Evolutionary conservation across 2,113 vertebrate species (phyloP).

Genomic region (Heterotilapia buettikoferi): DNA sequence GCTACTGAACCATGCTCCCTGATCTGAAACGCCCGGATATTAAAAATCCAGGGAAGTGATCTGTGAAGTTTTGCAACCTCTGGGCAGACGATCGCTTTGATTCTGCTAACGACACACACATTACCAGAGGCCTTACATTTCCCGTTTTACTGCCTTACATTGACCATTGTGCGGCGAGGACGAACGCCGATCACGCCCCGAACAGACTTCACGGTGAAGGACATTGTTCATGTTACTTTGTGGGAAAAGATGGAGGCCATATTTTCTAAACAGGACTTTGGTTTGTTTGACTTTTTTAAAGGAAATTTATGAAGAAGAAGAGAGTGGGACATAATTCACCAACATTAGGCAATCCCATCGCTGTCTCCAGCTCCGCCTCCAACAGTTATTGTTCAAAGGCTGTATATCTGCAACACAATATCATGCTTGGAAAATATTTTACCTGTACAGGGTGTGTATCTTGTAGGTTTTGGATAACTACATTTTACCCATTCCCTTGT

Average conservation of each 20-base stretch:
- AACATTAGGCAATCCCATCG: background rate
- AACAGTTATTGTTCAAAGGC: conserved; percentile 26
- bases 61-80: conserved; percentile 15
- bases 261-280: conserved; percentile 34
- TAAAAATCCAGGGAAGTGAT: conserved; percentile 18
- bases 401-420: conserved; percentile 54
- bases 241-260: conserved; percentile 19
- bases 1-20: background rate
- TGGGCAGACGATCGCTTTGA: conserved; percentile 11
- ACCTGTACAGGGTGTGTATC: conserved; percentile 82
- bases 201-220: background rate
- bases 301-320: conserved; percentile 1
- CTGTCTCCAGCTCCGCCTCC: background rate
- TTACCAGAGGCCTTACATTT: conserved; percentile 53
- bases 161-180: background rate
- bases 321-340: background rate
- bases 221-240: background rate
- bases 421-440: conserved; percentile 69
- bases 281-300: conserved; percentile 8
- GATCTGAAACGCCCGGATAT: background rate
- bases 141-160: conserved; percentile 52
- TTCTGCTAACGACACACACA: conserved; percentile 20
- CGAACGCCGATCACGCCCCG: background rate
- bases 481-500: conserved; percentile 61
- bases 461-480: conserved; percentile 79